These are phyloP conservation scores for Sceloporus undulatus DNA, from an alignment of 2,113 vertebrate genomes.

Conservation along the genomic window DNA sequence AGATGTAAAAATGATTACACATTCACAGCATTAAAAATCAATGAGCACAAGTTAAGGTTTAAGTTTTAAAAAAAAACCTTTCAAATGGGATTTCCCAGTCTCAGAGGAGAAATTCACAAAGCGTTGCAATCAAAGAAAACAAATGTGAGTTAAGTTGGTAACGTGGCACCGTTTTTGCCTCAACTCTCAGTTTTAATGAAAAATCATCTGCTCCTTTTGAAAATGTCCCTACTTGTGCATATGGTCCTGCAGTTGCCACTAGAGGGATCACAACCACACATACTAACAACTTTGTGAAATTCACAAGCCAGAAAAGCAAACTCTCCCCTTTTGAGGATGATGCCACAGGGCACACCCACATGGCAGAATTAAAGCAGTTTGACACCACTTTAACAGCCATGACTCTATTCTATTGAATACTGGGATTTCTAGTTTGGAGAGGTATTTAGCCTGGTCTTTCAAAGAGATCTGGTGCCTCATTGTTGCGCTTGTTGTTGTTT, in stretches of 20 bases:
- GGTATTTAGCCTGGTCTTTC: not conserved
- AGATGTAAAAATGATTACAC: not conserved
- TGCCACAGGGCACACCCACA: too few species aligned
- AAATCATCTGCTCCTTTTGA: too few species aligned
- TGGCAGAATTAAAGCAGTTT: too few species aligned
- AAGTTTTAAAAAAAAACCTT: too few species aligned
- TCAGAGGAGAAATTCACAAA: not conserved
- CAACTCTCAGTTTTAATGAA: too few species aligned
- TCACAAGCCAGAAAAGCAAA: not conserved
- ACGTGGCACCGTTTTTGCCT: too few species aligned
- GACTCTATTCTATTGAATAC: too few species aligned
- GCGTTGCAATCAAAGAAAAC: not conserved
- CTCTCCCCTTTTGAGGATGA: not conserved
- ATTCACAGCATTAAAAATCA: too few species aligned
- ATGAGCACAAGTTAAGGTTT: not conserved
- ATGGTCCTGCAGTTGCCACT: not conserved
- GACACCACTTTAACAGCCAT: too few species aligned
- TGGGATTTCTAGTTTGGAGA: too few species aligned
- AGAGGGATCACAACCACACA: not conserved
- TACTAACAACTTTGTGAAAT: not conserved
- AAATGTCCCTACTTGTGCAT: not conserved
- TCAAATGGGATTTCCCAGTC: not conserved
- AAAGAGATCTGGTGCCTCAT: not conserved
- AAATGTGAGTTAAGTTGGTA: not conserved
- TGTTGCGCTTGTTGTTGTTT: not conserved